A percentile compares a stretch with the other conserved stretches of the same genome.
Evolutionary conservation across 1,140 invertebrate genomes (phyloP).

Genomic region (Protaetia brevitarsis): DNA sequence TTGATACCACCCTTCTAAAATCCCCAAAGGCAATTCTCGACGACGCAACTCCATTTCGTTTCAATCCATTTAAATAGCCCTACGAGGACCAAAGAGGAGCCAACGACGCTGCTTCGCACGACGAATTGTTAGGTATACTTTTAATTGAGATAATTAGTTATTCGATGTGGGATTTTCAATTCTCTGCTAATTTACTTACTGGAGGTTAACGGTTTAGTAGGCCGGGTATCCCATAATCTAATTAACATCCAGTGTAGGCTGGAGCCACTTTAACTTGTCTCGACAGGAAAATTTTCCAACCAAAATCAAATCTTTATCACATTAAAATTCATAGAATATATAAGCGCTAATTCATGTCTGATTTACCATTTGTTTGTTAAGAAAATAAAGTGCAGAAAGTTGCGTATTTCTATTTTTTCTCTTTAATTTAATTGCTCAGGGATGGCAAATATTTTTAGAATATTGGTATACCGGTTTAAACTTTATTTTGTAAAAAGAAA

Average conservation of each 20-base stretch:
- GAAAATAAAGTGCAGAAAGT: too few species aligned
- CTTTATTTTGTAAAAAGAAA: too few species aligned
- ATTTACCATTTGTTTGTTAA: too few species aligned
- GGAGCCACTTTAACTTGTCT: not conserved
- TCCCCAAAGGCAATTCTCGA: not conserved
- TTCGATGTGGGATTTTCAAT: constrained; percentile 6
- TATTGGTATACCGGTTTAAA: too few species aligned
- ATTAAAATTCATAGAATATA: too few species aligned
- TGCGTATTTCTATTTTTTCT: too few species aligned
- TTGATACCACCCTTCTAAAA: not conserved
- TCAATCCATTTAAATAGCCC: not conserved
- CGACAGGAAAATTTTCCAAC: too few species aligned
- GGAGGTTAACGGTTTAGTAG: not conserved
- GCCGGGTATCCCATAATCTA: not conserved
- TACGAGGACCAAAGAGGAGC: not conserved
- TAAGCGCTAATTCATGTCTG: too few species aligned
- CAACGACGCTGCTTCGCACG: not conserved
- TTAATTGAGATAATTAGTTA: constrained; percentile 5
- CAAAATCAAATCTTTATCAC: not conserved
- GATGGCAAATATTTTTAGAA: too few species aligned
- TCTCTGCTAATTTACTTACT: constrained; percentile 4
- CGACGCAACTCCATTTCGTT: not conserved
- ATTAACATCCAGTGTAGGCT: not conserved
- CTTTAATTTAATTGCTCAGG: too few species aligned
- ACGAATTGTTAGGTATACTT: not conserved